Base-by-base conservation (phyloP, 2,888 invertebrate species). In the Pocota personata region DNA sequence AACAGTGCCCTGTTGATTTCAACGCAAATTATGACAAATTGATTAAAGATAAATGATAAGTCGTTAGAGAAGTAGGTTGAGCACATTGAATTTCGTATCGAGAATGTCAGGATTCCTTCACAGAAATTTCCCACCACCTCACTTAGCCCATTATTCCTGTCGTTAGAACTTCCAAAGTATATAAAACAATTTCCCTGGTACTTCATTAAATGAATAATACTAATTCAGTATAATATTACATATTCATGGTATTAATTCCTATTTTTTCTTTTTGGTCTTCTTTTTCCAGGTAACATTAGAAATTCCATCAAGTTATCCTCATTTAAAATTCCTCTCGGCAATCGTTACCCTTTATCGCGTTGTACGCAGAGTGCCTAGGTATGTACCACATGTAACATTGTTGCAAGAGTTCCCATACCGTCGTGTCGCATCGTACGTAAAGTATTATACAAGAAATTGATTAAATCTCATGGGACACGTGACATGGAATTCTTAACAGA, bases 381-480 rank as follows among this genome's bases (percentile, higher is more conserved):
- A 43, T 43, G 16, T 46, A 12, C 21, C 30, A 35, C 14, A 43
- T 64, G 2, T 8, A 60, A 75, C 40, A 52, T 60, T 55, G 60
- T 64, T 43, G 30, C 46, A 32, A 32, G 19, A 60, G n/a, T 80
- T 60, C 60, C 73, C 60, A 67, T 37, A n/a, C n/a, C 75, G 32
- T 46, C 48, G 12, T 40, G 2, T n/a, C n/a, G n/a, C n/a, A 7
- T 57, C 57, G 27, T 46, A 55, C 35, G 67, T 58, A 80, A 72
- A 52, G 58, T 40, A 77, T 52, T 71, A 52, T 43, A 69, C 52
- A 76, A 69, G 66, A 72, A 86, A 86, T 86, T 86, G 86, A 86
- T 86, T 76, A 86, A 82, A 86, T 86, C 86, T 72, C 71, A 67
- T 52, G 75, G 71, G 66, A 82, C 86, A 86, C 86, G 86, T 86